Base-by-base conservation (phyloP, 2,797 vertebrate genomes). In the Pempheris klunzingeri region DNA sequence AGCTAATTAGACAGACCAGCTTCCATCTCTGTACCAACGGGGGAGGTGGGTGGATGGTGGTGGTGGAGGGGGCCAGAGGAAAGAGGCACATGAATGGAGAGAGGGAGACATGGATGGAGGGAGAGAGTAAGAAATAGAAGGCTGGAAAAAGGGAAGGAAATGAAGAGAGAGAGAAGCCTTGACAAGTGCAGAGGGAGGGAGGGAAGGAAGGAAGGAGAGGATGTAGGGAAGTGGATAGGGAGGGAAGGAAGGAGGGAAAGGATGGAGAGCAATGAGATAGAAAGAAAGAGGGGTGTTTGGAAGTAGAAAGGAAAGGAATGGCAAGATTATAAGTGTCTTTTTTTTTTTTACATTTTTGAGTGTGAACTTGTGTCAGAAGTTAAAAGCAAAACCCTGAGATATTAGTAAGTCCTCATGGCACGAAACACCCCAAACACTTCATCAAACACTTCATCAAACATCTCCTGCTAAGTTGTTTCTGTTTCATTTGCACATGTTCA, bases 1-100 rank as follows among this genome's bases (percentile, higher is more conserved):
- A 90, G 92, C 92, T 94, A 94, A 94, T 94, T 94, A 94, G 93
- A 93, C 92, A 90, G 88, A 92, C 83, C 90, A 81, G 91, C 91
- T 92, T 88, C 92, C 89, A 90, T 93, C 92, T 84, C 89, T 87
- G 78, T 83, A 90, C 87, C 85, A 82, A 88, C 53, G 46, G 85
- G 74, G 74, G 86, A 70, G 73, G 84, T 73, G 80, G 78, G 70
- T 34, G 71, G 75, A 62, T 41, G 58, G 82, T 38, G 65, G 66
- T 9, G 41, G 59, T 1, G 39, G 60, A 36, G 55, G 53, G 43
- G 32, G 68, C n/a, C 17, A 14, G 24, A 34, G 49, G 64, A 74
- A 73, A 70, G 81, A 77, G 85, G 77, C 77, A 72, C 73, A 74
- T 74, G 71, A 71, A 59, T 76, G 43, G 58, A 80, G 80, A 84